Base-by-base conservation (phyloP, 53 echinoderm and acorn worm species). In the Paelopatides confundens region DNA sequence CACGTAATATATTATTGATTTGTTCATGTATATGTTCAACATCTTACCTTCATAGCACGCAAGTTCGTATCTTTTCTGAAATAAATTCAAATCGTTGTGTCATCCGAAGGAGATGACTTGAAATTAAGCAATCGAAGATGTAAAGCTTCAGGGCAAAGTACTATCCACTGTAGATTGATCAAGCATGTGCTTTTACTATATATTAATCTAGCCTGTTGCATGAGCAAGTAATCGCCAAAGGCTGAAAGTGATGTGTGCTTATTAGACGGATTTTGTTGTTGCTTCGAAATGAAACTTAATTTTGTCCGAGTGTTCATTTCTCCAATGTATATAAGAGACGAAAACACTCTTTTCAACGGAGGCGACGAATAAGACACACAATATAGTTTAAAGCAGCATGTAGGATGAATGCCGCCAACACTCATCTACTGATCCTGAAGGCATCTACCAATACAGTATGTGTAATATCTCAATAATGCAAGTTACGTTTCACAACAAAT, bases 111-210 rank as follows among this genome's bases (percentile, higher is more conserved):
- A 46, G 74, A 39, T 74, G 74, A 74, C 23, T 39, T 27, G 46
- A 74, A 71, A 39, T 74, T 74, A 74, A 74, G 46, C 74, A 74
- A 74, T 74, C 74, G 74, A 74, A 74, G 24, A 74, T 74, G 40
- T n/a, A 74, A 26, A n/a, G 39, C 74, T 40, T 74, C 24, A 39
- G 38, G 74, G 74, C 74, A 40, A 74, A 74, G 74, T 40, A 74
- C 74, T 74, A 39, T 74, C 29, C 3, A 27, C 29, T 9, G 2
- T 12, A 9, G 46, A 36, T 40, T 24, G 40, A 39, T 23, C 74
- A 10, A 74, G 74, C 74, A 39, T 74, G 74, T 74, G n/a, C n/a
- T 74, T 74, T 8, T 12, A 27, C 29, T 9, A 2, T 12, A 9
- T 24, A 36, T 40, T 24, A 74, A 39, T 23, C 74, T 29, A 74